These are phyloP conservation scores for Asbolus verrucosus DNA, from an alignment of 1,140 invertebrate genomes.

Conservation along the genomic window DNA sequence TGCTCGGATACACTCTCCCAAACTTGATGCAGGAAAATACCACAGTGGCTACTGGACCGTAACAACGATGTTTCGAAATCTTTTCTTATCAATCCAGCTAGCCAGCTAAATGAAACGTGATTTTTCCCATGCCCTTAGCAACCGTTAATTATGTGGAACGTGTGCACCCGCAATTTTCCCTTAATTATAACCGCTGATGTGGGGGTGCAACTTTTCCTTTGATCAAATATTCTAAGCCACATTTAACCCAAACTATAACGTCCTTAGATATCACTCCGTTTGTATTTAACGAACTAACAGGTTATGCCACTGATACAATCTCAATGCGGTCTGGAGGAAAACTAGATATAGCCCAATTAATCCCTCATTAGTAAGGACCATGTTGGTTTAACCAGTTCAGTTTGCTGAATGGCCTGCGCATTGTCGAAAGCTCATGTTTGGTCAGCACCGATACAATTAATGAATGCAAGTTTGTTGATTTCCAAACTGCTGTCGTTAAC, in stretches of 20 bases:
- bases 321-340: constrained; percentile 13
- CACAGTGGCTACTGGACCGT: constrained; percentile 14
- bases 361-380: constrained; percentile 21
- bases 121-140: not conserved
- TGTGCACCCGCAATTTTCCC: not conserved
- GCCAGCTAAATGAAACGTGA: too few species aligned
- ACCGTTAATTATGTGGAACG: not conserved
- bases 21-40: constrained; percentile 15
- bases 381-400: constrained; percentile 16
- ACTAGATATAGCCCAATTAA: constrained; percentile 36
- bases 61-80: constrained; percentile 11
- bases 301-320: constrained; percentile 19
- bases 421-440: not conserved
- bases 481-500: not conserved
- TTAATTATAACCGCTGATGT: too few species aligned
- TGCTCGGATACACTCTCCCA: not conserved
- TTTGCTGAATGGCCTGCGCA: not conserved
- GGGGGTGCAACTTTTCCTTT: constrained; percentile 17
- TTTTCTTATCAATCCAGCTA: constrained; percentile 12
- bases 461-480: not conserved
- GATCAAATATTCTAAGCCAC: constrained; percentile 26
- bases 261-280: constrained; percentile 9
- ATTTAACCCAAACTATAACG: constrained; percentile 7
- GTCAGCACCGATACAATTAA: not conserved
- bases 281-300: constrained; percentile 22